phyloP scores from a whole-genome alignment of 2,888 invertebrate species.

The Hofmannophila pseudospretella region DNA sequence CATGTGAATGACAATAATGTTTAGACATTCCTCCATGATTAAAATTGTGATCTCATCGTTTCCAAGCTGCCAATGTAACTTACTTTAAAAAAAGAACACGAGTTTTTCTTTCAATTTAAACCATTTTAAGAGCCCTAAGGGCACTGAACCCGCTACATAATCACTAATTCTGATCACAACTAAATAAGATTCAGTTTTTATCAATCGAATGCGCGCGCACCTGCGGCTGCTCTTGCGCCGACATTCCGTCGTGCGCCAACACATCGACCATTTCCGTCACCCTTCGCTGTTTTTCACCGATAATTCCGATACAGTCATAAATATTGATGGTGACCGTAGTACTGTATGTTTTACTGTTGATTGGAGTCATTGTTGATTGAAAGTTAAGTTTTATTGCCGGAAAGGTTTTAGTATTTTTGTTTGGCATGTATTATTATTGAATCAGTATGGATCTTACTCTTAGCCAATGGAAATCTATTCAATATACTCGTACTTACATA shows the following conservation, averaged over 20 bases:
- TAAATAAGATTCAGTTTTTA: constrained; percentile 3
- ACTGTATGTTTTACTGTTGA: constrained; percentile 7
- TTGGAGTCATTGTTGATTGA: constrained; percentile 7
- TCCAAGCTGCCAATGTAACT: too few relatives aligned
- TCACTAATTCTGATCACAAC: constrained; percentile 5
- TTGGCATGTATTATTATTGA: too few relatives aligned
- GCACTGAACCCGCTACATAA: neutral
- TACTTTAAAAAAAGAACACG: too few relatives aligned
- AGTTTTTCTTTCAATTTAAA: too few relatives aligned
- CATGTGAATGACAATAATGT: too few relatives aligned
- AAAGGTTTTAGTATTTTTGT: neutral
- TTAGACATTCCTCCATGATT: too few relatives aligned
- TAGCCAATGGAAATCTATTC: too few relatives aligned
- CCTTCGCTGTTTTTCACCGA: constrained; percentile 25
- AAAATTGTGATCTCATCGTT: too few relatives aligned
- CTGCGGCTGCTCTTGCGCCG: constrained; percentile 23
- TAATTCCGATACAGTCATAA: constrained; percentile 36
- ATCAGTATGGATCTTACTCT: too few relatives aligned
- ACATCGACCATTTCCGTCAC: constrained; percentile 45
- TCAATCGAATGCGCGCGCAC: constrained; percentile 3
- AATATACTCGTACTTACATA: too few relatives aligned
- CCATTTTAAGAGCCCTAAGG: too few relatives aligned
- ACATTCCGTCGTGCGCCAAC: constrained; percentile 54
- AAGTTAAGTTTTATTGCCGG: neutral
- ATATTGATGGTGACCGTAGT: constrained; percentile 37